Percentiles rank a stretch among this genome's conserved stretches.
Evolutionary conservation across 2,888 invertebrate species (phyloP).

Genomic region (Sesia bembeciformis): DNA sequence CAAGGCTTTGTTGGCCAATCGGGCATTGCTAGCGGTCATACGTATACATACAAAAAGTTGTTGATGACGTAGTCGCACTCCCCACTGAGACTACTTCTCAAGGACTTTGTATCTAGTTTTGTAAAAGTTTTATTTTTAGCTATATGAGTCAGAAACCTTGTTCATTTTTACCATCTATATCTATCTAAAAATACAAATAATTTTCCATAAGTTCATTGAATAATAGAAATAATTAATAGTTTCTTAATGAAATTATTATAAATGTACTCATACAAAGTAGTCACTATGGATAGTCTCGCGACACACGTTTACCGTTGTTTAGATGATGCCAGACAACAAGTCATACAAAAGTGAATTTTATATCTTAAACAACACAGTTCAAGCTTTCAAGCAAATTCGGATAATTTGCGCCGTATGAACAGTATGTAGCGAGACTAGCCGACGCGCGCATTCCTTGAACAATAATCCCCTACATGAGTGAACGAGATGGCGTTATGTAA

Average conservation of each 20-base stretch:
- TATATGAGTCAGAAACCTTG: neutral
- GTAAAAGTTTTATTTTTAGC: conserved; percentile 37
- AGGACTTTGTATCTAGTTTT: conserved; percentile 64
- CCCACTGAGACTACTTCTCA: conserved; percentile 69
- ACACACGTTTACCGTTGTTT: conserved; percentile 22
- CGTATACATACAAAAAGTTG: conserved; percentile 58
- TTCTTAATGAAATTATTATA: conserved; percentile 51
- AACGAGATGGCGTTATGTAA: conserved; percentile 58
- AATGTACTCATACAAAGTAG: conserved; percentile 68
- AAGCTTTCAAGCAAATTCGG: neutral
- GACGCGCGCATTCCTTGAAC: conserved; percentile 71
- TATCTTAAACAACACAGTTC: neutral
- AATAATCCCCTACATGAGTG: conserved; percentile 56
- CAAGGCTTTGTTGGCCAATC: conserved; percentile 69
- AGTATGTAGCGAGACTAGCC: conserved; percentile 59
- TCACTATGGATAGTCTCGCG: conserved; percentile 62
- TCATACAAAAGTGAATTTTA: conserved; percentile 34
- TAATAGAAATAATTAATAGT: conserved; percentile 15
- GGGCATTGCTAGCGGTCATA: conserved; percentile 42
- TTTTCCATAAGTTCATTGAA: neutral
- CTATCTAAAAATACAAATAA: conserved; percentile 1
- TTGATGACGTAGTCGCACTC: conserved; percentile 64
- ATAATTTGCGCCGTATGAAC: conserved; percentile 23
- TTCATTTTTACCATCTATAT: too few species aligned
- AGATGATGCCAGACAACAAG: conserved; percentile 11